Evolutionary conservation across 2,888 invertebrate species (phyloP).

Genomic region (Agrotis exclamationis): DNA sequence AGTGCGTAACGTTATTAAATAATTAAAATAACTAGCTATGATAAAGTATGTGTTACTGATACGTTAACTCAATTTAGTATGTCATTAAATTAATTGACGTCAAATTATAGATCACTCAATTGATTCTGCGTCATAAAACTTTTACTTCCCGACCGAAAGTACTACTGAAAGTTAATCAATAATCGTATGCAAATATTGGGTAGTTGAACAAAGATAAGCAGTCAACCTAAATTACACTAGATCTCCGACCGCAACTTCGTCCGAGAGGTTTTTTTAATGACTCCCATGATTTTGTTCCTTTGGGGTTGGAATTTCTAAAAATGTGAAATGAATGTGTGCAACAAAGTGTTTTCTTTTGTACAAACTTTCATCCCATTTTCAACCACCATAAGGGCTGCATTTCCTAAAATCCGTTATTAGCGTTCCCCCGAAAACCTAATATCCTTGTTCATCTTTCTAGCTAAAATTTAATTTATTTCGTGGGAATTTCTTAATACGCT

Average conservation of each 20-base stretch:
- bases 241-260: too few relatives aligned
- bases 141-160: neutral
- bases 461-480: too few relatives aligned
- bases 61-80: neutral
- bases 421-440: neutral
- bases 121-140: neutral
- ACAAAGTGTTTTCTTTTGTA: too few relatives aligned
- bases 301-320: too few relatives aligned
- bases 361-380: too few relatives aligned
- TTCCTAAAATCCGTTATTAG: too few relatives aligned
- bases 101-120: conserved; percentile 27
- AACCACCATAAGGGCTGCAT: too few relatives aligned
- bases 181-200: neutral
- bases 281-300: too few relatives aligned
- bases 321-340: too few relatives aligned
- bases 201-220: neutral
- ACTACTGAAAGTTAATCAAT: neutral
- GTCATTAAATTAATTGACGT: conserved; percentile 21
- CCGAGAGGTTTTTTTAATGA: too few relatives aligned
- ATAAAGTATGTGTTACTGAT: neutral
- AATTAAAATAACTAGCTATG: conserved; percentile 1
- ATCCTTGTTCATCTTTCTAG: neutral
- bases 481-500: too few relatives aligned
- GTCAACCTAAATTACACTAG: too few relatives aligned
- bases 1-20: conserved; percentile 3